Base-by-base conservation (phyloP, 2,113 vertebrate species). In the Halichoerus grypus region DNA sequence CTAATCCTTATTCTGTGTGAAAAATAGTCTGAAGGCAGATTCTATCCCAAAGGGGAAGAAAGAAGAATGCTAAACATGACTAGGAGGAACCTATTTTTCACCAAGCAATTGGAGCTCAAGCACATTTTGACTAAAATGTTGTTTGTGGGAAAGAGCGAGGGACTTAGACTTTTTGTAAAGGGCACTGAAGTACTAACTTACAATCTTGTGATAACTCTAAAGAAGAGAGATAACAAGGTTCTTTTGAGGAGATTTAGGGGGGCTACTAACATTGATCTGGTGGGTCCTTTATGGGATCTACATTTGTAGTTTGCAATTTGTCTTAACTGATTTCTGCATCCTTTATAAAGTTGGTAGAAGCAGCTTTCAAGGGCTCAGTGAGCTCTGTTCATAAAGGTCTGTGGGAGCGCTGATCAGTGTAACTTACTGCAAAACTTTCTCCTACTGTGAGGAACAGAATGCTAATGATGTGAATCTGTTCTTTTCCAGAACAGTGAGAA, bases 381-480 rank as follows among this genome's bases (percentile, higher is more conserved):
- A 98, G 98, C 77, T 91, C 92, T 96, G 92, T 90, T 98, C 87
- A 55, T 83, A 97, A 98, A 96, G 83, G 94, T 96, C 96, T 95
- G 49, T 31, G 81, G 91, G 89, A 88, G 69, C 33, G 79, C 91
- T 65, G 46, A 97, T 77, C 74, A 98, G 83, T 24, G 61, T 97
- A 98, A 98, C 97, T 98, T 96, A 98, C 36, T 83, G 77, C 39
- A 88, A 97, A 92, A 95, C 88, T 61, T 77, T 61, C 22, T 67
- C 81, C 65, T 95, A 49, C 96, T 4, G 49, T 92, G 96, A 98
- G 97, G 71, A 98, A 87, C 85, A 96, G 95, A 97, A 98, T 88
- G 91, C 94, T 98, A 97, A 98, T 97, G 94, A 98, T 90, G 74
- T 83, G 97, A 97, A 94, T 92, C 94, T 96, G 81, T 94, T 97